Conservation (phyloP, 2,797 vertebrate genomes). For the Furcifer pardalis region DNA sequence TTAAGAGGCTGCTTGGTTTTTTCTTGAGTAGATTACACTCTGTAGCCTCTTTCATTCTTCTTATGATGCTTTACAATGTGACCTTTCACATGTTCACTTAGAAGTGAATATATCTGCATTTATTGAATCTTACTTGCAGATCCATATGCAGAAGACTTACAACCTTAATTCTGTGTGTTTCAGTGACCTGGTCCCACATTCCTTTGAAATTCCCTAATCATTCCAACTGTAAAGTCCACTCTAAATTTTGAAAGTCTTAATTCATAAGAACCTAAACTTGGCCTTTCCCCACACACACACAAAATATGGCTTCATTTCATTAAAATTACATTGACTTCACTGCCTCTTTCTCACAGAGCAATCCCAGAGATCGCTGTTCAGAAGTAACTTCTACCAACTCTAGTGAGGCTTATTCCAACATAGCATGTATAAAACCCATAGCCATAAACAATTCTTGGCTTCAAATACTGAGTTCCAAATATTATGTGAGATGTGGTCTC, state of each 20-base stretch:
- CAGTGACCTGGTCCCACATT: too few relatives aligned
- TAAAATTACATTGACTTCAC: too few relatives aligned
- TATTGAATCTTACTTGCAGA: not conserved
- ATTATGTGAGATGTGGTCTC: conserved; percentile 18
- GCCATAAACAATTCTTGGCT: conserved; percentile 16
- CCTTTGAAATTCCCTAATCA: too few relatives aligned
- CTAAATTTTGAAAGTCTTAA: too few relatives aligned
- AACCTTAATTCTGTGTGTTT: not conserved
- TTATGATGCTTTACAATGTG: not conserved
- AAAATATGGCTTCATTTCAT: too few relatives aligned
- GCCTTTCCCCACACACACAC: too few relatives aligned
- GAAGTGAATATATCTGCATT: not conserved
- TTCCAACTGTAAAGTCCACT: too few relatives aligned
- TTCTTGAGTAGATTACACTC: not conserved
- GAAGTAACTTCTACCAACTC: not conserved
- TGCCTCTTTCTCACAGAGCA: not conserved
- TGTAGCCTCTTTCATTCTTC: not conserved
- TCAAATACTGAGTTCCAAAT: not conserved
- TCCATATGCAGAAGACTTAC: not conserved
- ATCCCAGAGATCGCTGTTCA: not conserved
- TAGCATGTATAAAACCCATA: not conserved
- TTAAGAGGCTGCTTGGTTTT: not conserved
- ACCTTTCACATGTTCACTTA: not conserved
- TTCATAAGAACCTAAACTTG: too few relatives aligned
- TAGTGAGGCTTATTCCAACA: not conserved